phyloP scores from a whole-genome alignment of 2,113 vertebrate genomes.

The Circaetus gallicus region DNA sequence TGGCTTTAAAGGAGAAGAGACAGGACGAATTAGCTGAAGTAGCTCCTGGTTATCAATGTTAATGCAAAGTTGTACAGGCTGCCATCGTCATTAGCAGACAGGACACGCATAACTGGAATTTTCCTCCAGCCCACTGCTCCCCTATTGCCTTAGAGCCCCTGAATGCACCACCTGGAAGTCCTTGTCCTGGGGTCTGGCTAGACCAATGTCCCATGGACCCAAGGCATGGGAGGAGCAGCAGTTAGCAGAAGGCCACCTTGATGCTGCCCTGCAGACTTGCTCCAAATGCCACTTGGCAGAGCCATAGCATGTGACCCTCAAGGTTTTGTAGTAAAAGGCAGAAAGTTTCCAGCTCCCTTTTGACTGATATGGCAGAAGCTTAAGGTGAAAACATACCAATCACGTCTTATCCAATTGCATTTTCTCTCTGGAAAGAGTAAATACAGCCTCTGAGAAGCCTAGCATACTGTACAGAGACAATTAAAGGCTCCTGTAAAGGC shows the following conservation, averaged over 20 bases:
- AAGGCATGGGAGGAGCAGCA: background rate
- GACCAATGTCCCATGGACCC: background rate
- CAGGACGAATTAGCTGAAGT: background rate
- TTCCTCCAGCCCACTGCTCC: background rate
- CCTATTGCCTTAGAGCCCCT: background rate
- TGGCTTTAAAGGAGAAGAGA: background rate
- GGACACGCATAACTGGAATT: background rate
- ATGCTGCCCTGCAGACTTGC: background rate
- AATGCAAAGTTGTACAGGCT: background rate
- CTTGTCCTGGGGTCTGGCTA: background rate
- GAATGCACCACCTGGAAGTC: background rate
- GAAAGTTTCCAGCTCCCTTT: conserved; percentile 2
- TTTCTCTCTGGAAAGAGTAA: conserved; percentile 16
- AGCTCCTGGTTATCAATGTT: background rate
- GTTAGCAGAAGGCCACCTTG: background rate
- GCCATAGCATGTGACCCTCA: background rate
- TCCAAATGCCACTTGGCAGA: background rate
- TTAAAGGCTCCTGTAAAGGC: conserved; percentile 27
- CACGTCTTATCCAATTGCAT: background rate
- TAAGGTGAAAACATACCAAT: background rate
- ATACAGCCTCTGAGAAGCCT: background rate
- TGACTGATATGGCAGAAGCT: background rate
- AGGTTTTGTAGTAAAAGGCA: background rate
- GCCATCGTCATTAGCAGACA: background rate
- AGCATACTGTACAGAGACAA: background rate